Conservation (phyloP, 2,797 vertebrate genomes). For the Cottoperca gobio region DNA sequence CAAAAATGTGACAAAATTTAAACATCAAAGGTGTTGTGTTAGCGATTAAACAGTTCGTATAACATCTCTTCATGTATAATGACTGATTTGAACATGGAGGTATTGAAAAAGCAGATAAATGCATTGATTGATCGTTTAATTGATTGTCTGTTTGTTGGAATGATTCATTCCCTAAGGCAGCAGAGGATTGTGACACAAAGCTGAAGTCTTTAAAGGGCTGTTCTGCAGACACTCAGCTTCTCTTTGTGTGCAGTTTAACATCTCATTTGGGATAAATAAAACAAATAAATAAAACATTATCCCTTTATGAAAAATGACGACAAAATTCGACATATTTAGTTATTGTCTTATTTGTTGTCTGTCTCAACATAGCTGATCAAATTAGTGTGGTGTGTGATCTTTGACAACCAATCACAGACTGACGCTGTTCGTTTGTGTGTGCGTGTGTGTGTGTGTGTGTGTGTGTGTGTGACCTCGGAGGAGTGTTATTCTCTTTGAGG, state of each 20-base stretch:
- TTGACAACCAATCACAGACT: slow-evolving; percentile 13
- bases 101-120: not conserved
- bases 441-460: slow-evolving; percentile 22
- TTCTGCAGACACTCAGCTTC: not conserved
- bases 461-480: slow-evolving; percentile 18
- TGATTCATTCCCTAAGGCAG: not conserved
- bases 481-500: slow-evolving; percentile 63
- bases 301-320: not conserved
- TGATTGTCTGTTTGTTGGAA: not conserved
- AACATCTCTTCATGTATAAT: not conserved
- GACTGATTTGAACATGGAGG: not conserved
- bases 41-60: not conserved
- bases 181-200: too few species aligned
- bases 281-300: slow-evolving; percentile 6
- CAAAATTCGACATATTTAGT: not conserved
- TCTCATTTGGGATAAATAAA: not conserved
- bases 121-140: not conserved
- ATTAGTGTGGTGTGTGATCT: too few species aligned
- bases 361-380: not conserved
- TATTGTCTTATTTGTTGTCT: slow-evolving; percentile 5
- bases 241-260: not conserved
- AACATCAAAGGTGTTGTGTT: slow-evolving; percentile 6
- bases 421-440: slow-evolving; percentile 6
- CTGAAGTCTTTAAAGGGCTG: too few species aligned
- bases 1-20: not conserved